phyloP scores from a whole-genome alignment of 2,888 invertebrate species.

The Athalia circularis region DNA sequence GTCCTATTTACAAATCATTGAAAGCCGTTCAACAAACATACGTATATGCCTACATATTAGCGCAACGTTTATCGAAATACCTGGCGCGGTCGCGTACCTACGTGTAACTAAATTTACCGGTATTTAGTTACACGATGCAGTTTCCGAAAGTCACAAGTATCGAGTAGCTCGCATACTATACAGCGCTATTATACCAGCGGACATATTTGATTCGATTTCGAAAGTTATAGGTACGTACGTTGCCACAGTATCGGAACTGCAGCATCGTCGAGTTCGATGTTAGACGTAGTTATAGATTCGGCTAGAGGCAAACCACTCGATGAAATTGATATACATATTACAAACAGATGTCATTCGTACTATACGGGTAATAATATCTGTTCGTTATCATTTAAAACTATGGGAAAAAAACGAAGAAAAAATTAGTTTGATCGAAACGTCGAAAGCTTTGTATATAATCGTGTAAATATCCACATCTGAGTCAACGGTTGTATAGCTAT shows the following conservation, averaged over 20 bases:
- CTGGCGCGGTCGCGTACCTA: background rate
- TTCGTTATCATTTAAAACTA: no score
- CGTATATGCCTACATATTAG: slow-evolving; percentile 12
- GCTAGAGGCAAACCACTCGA: background rate
- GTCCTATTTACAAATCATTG: slow-evolving; percentile 47
- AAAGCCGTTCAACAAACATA: slow-evolving; percentile 37
- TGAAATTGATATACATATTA: no score
- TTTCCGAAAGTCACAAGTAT: background rate
- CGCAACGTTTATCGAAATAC: background rate
- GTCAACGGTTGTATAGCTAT: background rate
- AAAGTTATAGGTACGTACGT: background rate
- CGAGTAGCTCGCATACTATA: background rate
- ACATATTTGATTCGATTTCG: slow-evolving; percentile 34
- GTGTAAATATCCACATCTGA: background rate
- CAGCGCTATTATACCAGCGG: background rate
- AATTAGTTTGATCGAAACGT: background rate
- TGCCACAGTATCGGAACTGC: slow-evolving; percentile 24
- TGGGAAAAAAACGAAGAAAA: no score
- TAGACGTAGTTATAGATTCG: slow-evolving; percentile 4
- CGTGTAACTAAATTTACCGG: background rate
- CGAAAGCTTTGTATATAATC: background rate
- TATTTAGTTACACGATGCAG: background rate
- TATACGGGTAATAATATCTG: no score
- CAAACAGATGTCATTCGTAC: no score
- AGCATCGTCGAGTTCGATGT: background rate